Conservation (phyloP, 64 coral and sea anemone genomes). For the Montipora efflorescens region DNA sequence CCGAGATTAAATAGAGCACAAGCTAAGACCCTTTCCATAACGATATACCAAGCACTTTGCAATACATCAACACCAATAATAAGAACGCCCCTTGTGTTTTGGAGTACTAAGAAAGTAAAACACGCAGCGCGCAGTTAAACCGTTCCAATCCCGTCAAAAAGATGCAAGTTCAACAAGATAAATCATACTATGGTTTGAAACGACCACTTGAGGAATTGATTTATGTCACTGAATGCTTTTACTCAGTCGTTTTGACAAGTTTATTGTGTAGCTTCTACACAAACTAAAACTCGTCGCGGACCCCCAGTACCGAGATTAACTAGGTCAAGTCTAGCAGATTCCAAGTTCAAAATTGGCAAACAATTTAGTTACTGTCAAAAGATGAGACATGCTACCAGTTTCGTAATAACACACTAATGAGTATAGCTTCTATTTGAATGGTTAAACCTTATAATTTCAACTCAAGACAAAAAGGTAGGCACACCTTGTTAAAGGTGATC, state of each 20-base stretch:
- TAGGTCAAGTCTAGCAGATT: background rate
- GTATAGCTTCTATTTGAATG: too few relatives aligned
- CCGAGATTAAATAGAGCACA: background rate
- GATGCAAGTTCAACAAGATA: slow-evolving; percentile 10
- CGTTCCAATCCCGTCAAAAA: slow-evolving; percentile 8
- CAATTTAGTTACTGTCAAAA: background rate
- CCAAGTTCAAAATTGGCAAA: background rate
- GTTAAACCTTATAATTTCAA: too few relatives aligned
- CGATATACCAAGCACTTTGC: too few relatives aligned
- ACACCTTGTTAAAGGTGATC: too few relatives aligned
- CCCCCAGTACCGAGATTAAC: background rate
- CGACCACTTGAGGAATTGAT: background rate
- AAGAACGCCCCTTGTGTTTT: too few relatives aligned
- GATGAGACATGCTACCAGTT: too few relatives aligned
- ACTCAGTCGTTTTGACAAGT: background rate
- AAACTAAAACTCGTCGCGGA: background rate
- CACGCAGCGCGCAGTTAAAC: slow-evolving; percentile 26
- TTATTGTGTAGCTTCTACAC: background rate
- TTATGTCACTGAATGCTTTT: slow-evolving; percentile 18
- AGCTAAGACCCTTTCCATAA: background rate
- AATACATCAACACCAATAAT: too few relatives aligned
- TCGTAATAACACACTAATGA: too few relatives aligned
- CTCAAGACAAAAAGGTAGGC: too few relatives aligned
- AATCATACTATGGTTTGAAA: background rate
- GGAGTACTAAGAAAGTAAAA: background rate